These are phyloP conservation scores for Crenuchus spilurus DNA, from an alignment of 2,797 vertebrate species.

Conservation along the genomic window DNA sequence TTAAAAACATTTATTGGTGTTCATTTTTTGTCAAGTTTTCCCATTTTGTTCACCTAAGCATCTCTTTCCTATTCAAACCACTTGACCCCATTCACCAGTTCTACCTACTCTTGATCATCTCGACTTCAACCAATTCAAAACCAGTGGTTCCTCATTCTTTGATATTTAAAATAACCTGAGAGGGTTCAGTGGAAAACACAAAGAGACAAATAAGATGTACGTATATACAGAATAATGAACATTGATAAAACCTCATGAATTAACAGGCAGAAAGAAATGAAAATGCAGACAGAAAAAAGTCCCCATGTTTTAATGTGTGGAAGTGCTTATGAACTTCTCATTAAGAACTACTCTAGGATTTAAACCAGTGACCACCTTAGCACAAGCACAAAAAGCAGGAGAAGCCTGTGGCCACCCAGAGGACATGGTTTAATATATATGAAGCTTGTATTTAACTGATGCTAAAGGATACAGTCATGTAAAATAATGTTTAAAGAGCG, in stretches of 20 bases:
- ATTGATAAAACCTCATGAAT: background rate
- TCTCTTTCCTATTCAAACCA: conserved; percentile 59
- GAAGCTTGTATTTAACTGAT: conserved; percentile 59
- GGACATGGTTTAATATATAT: conserved; percentile 64
- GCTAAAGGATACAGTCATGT: conserved; percentile 6
- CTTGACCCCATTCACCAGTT: conserved; percentile 44
- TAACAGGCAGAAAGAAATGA: background rate
- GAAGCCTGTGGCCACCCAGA: conserved; percentile 46
- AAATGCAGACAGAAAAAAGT: background rate
- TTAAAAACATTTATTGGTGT: conserved; percentile 94
- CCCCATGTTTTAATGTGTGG: conserved; percentile 57
- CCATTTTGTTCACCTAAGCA: conserved; percentile 60
- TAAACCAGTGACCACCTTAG: conserved; percentile 53
- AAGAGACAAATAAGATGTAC: background rate
- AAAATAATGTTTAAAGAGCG: conserved; percentile 3
- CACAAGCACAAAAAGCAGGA: conserved; percentile 74
- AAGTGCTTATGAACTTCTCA: conserved; percentile 71
- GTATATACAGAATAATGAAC: background rate
- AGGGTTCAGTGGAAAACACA: background rate
- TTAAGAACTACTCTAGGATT: conserved; percentile 20
- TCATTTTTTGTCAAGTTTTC: conserved; percentile 69
- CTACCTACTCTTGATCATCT: conserved; percentile 51
- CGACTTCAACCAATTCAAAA: conserved; percentile 56
- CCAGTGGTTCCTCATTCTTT: background rate
- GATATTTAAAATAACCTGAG: conserved; percentile 18